Base-by-base conservation (phyloP, 2,797 vertebrate species). In the Chelonia mydas region DNA sequence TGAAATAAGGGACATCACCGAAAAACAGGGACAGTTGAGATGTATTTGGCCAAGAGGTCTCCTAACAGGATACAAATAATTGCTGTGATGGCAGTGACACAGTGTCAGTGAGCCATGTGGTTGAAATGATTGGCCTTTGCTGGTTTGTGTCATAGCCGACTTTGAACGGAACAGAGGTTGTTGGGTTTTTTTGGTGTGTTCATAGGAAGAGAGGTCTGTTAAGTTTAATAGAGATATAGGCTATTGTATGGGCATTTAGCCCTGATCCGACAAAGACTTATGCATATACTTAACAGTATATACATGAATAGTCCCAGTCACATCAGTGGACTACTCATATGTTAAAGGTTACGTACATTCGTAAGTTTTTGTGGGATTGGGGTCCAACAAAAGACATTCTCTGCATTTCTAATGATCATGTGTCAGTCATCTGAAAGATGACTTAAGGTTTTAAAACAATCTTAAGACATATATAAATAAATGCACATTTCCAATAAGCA, bases 401-500 rank as follows among this genome's bases (percentile, higher is more conserved):
- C 25, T 31, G 47, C 25, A 31, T 77, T 27, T 49, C 27, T 49
- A 28, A 77, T 49, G 74, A 77, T 31, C 45, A 77, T 1, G 12
- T 47, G 45, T 49, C 25, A 77, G 47, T 31, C 45, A 17, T 77
- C 8, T 77, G 12, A 77, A 77, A 77, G 65, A 9, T 49, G 28
- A 49, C 74, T 49, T 49, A 31, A 47, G 27, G 12, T 88, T 88
- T 93, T 93, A 85, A 78, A 93, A 86, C 23, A 65, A 65, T 41
- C 77, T 89, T 55, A 86, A 51, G 83, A 57, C 87, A 7, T 83
- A 68, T 93, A 90, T 89, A 86, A 86, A 93, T 93, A 93, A 93
- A 90, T 86, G 83, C 59, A 89, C 81, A 86, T 92, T 86, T 59
- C 27, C 83, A 86, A 90, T 84, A 86, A 86, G 57, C n/a, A 68